Evolutionary conservation across 2,888 invertebrate genomes (phyloP).

Genomic region (Drosophila kanekoi): DNA sequence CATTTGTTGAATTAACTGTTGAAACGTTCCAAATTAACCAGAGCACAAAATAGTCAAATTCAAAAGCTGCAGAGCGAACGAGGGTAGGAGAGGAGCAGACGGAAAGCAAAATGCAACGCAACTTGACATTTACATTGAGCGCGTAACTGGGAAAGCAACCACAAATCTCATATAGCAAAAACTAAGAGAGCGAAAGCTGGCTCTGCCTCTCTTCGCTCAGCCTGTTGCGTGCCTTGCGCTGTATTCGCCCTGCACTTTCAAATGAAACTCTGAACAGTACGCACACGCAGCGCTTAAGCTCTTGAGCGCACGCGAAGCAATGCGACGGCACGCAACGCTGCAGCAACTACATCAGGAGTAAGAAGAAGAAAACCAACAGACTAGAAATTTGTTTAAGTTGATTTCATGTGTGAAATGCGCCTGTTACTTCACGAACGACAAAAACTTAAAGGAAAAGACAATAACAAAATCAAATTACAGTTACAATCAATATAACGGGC

Average conservation of each 20-base stretch:
- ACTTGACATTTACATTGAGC: conserved; percentile 3
- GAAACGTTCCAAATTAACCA: too few species aligned
- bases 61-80: background rate
- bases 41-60: too few species aligned
- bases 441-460: too few species aligned
- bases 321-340: background rate
- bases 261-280: background rate
- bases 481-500: background rate
- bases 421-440: conserved; percentile 13
- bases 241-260: conserved; percentile 32
- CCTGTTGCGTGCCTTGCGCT: background rate
- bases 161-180: background rate
- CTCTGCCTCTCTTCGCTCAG: too few species aligned
- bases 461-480: conserved; percentile 6
- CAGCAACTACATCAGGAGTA: background rate
- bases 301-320: too few species aligned
- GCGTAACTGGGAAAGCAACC: too few species aligned
- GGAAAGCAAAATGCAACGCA: conserved; percentile 1
- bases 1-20: too few species aligned
- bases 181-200: background rate
- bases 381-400: too few species aligned
- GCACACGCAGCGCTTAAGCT: background rate
- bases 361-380: background rate
- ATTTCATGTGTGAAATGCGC: background rate
- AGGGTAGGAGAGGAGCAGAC: background rate